Evolutionary conservation across 2,113 vertebrate genomes (phyloP), one percentile per base, ranked within the genome.

Genomic region (Poecilia latipinna): DNA sequence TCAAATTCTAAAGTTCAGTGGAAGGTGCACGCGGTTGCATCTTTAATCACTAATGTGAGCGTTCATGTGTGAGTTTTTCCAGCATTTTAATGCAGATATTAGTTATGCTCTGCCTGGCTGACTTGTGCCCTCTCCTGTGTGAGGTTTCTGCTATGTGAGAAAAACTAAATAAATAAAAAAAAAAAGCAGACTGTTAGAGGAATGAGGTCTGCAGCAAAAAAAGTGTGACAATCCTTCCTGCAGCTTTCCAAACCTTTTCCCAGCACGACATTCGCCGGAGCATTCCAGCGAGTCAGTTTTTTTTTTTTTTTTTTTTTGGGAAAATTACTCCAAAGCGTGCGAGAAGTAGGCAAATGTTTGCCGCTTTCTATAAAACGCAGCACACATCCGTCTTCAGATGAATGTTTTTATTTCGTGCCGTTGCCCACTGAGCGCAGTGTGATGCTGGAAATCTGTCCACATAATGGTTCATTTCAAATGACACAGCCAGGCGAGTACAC

Each of bases 351-450:
- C n/a, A n/a, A 51, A 42, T 42, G 68, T 68, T 79, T 62, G 67
- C 57, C 8, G 44, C 29, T 60, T 57, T 67, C 44, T 54, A 44
- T 51, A 48, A 69, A 73, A 67, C 11, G 33, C 15, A 78, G 31
- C 70, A 57, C 22, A 57, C 66, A 74, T 61, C 71, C 11, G 3
- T 32, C 75, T 75, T 73, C 62, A 65, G 71, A 66, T 63, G 61
- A 28, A 73, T 64, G 68, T 8, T 79, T 82, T 80, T 74, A 64
- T 81, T 51, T 81, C 28, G 8, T 85, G 11, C 39, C 60, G 69
- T 61, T 22, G 72, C 80, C 78, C 44, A 28, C 60, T 72, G 81
- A 83, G 78, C 82, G n/a, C 74, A 51, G 71, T 44, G 57, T 68
- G 74, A 79, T 44, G 60, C 68, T 75, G 68, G 71, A 75, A 80